Percentiles rank a stretch among this genome's conserved stretches.
These are phyloP conservation scores for Bombus ignitus DNA, from an alignment of 1,140 invertebrate species.

Conservation along the genomic window DNA sequence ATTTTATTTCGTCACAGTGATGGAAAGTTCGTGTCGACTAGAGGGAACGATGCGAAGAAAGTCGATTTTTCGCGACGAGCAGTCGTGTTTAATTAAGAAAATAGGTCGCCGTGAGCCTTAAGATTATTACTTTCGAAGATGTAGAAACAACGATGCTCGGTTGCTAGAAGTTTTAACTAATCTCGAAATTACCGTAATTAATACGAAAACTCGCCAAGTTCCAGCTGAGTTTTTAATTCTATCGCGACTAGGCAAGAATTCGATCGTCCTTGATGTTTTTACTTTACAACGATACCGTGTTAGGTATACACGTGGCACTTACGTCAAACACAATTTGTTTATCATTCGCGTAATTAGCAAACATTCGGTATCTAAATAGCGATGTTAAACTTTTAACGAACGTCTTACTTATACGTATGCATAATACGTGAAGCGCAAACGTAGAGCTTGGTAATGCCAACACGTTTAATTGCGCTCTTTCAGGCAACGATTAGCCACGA, in stretches of 20 bases:
- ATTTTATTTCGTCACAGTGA: neutral
- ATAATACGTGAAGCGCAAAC: too few species aligned
- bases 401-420: too few species aligned
- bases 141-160: neutral
- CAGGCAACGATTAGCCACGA: slow-evolving; percentile 22
- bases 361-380: neutral
- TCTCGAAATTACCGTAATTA: neutral
- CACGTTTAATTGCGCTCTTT: slow-evolving; percentile 30
- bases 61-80: neutral
- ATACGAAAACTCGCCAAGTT: neutral
- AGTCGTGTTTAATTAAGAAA: neutral
- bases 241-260: neutral
- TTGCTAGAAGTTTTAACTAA: neutral
- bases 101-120: neutral
- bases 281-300: neutral
- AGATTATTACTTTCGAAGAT: neutral
- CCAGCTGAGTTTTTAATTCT: neutral
- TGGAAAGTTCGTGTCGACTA: neutral
- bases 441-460: neutral
- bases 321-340: neutral
- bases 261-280: neutral
- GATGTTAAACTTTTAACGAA: neutral
- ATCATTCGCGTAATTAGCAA: neutral
- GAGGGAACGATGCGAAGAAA: neutral
- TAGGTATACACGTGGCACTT: neutral